phyloP scores from a whole-genome alignment of 1,140 invertebrate species.

The Drosophila teissieri region DNA sequence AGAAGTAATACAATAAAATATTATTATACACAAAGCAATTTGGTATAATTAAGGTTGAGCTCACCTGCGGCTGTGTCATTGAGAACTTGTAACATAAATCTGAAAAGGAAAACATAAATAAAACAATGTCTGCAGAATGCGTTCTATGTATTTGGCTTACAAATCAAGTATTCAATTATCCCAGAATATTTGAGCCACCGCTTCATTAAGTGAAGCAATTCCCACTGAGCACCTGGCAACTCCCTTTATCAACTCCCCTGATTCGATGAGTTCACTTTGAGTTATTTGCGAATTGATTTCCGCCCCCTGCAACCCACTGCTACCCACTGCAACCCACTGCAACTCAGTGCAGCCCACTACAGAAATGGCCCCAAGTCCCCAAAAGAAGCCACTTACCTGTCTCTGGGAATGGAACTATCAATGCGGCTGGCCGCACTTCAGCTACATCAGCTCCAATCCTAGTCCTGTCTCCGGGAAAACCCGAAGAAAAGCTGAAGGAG shows the following conservation, averaged over 20 bases:
- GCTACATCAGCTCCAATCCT: conserved; percentile 54
- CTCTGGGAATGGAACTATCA: conserved; percentile 68
- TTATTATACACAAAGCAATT: not conserved
- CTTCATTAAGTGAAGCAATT: conserved; percentile 45
- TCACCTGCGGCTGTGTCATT: too few relatives aligned
- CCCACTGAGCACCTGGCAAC: conserved; percentile 22
- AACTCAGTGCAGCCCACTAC: not conserved
- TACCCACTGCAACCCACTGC: not conserved
- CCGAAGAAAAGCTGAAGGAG: not conserved
- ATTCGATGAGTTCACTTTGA: conserved; percentile 48
- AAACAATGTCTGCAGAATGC: conserved; percentile 1
- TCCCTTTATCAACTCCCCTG: conserved; percentile 33
- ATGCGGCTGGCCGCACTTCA: conserved; percentile 67
- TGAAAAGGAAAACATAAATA: not conserved
- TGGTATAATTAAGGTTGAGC: not conserved
- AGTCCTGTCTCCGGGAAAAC: not conserved
- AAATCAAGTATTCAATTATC: conserved; percentile 49
- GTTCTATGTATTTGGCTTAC: not conserved
- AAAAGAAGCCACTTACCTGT: conserved; percentile 54
- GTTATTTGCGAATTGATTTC: conserved; percentile 51
- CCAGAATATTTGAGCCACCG: conserved; percentile 32
- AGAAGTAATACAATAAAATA: not conserved
- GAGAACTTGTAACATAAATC: not conserved
- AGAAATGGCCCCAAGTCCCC: conserved; percentile 24
- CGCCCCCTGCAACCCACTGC: not conserved